Evolutionary conservation across 2,888 invertebrate species (phyloP), one percentile per base, ranked within the genome.

Genomic region (Clusia tigrina): DNA sequence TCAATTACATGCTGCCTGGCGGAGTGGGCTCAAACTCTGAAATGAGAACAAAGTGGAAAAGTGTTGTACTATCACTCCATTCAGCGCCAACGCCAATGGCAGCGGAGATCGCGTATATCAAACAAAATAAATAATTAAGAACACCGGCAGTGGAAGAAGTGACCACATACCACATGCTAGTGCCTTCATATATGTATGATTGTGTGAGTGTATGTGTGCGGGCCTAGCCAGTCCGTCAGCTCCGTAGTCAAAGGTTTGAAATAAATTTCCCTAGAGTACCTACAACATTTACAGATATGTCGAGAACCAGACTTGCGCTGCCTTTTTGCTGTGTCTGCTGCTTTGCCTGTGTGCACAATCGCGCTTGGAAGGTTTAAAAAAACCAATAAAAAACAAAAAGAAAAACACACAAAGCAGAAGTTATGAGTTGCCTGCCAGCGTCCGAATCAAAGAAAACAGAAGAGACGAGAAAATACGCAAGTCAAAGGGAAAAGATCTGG

Each of bases 271-370:
- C 58, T 18, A 17, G 25, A 12, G 18, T 54, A 17, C n/a, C 26
- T 54, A 32, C 9, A 53, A 25, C 26, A 54, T 54, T 1, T 42
- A 46, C 26, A 32, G 2, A 75, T 76, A 76, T 75, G 77, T 75
- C 74, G 74, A 74, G 74, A 70, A 74, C 77, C 74, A 77, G n/a
- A 75, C 77, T 75, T 75, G 76, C n/a, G 75, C 75, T 76, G 75
- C 76, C 77, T 76, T 69, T 65, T 42, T 77, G 69, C 62, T 67
- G 69, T 71, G 73, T 68, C 71, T 71, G 67, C 63, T 58, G 63
- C 62, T 32, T n/a, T n/a, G n/a, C n/a, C n/a, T 54, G 58, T 58
- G 62, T 62, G 54, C 58, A 54, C 54, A 58, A 57, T 62, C 54
- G 6, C 20, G 2, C 57, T 62, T 57, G 32, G 32, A 9, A 32